Conservation (phyloP, 2,797 vertebrate species). For the Acanthurus leucopareius region DNA sequence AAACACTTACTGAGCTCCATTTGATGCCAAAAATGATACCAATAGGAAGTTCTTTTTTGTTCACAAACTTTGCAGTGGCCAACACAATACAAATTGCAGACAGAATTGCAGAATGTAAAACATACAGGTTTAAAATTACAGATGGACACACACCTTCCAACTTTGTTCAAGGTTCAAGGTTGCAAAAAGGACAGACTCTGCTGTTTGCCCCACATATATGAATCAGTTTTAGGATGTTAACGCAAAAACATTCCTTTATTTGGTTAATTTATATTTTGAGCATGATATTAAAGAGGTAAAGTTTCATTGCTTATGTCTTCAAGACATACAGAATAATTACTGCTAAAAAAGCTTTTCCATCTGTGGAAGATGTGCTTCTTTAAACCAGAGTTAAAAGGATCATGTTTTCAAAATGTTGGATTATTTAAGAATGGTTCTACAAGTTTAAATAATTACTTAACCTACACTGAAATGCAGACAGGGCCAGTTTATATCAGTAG, state of each 20-base stretch:
- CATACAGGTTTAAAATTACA: too few relatives aligned
- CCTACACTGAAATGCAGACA: slow-evolving; percentile 30
- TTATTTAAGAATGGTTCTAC: slow-evolving; percentile 38
- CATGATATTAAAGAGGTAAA: not conserved
- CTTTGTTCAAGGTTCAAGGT: too few relatives aligned
- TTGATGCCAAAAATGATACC: too few relatives aligned
- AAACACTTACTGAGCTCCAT: too few relatives aligned
- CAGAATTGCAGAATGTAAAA: too few relatives aligned
- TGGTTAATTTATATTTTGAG: not conserved
- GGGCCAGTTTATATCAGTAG: slow-evolving; percentile 40
- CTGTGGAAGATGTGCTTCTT: slow-evolving; percentile 8
- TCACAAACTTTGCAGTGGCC: too few relatives aligned
- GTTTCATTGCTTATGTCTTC: not conserved
- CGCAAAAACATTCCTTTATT: accelerated
- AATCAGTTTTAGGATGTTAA: not conserved
- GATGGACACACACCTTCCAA: too few relatives aligned
- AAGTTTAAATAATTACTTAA: slow-evolving; percentile 47
- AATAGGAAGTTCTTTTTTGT: too few relatives aligned
- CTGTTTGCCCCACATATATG: not conserved
- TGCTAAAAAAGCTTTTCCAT: not conserved
- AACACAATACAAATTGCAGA: too few relatives aligned
- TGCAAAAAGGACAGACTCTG: too few relatives aligned
- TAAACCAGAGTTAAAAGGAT: not conserved
- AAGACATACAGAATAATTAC: not conserved
- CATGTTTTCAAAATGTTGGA: slow-evolving; percentile 12